Evolutionary conservation across 2,797 vertebrate species (phyloP).

Genomic region (Muscicapa comitata): DNA sequence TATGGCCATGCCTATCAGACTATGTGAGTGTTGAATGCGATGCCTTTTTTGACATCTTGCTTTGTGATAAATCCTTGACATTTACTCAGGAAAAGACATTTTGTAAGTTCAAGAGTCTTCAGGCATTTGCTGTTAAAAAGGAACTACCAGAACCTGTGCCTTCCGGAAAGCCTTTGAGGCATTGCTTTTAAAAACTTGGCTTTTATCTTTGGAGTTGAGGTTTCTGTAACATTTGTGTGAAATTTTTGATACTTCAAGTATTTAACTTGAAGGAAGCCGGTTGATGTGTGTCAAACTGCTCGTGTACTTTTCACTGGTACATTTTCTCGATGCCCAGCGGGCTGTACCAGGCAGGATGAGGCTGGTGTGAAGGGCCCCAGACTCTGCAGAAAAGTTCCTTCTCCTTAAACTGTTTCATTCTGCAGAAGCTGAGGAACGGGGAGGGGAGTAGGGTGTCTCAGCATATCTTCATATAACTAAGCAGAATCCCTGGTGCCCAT

Average conservation of each 20-base stretch:
- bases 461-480: accelerated
- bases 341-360: not conserved
- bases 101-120: not conserved
- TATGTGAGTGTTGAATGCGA: not conserved
- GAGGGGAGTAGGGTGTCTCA: not conserved
- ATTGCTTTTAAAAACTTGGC: not conserved
- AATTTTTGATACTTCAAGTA: not conserved
- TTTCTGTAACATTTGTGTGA: not conserved
- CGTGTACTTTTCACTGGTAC: not conserved
- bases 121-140: not conserved
- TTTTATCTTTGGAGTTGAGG: not conserved
- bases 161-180: not conserved
- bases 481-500: not conserved
- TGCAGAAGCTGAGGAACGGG: not conserved
- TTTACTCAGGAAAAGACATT: not conserved
- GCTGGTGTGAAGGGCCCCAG: not conserved
- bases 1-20: not conserved
- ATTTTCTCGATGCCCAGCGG: accelerated
- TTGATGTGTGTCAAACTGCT: not conserved
- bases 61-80: not conserved
- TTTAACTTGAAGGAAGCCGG: not conserved
- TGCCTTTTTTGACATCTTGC: not conserved
- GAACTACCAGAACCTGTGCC: not conserved
- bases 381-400: not conserved
- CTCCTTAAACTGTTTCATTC: not conserved